phyloP scores from a whole-genome alignment of 2,113 vertebrate species.

The Dicrurus megarhynchus region DNA sequence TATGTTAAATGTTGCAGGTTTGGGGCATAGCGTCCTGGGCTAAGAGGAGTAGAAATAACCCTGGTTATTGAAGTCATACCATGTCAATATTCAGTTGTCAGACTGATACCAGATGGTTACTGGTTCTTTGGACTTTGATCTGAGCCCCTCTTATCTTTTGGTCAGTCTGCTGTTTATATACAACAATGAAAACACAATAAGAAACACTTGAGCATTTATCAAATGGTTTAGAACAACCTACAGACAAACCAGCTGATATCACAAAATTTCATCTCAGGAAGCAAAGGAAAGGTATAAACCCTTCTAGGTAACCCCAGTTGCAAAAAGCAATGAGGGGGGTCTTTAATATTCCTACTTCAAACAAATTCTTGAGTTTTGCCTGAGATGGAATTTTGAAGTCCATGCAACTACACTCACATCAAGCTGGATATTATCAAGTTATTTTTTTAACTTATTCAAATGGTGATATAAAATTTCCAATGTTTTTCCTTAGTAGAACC shows the following conservation, averaged over 20 bases:
- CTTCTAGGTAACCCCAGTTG: background rate
- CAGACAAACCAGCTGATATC: background rate
- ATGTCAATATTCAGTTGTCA: background rate
- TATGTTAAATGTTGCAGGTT: background rate
- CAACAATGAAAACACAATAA: background rate
- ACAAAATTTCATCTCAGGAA: background rate
- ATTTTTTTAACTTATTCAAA: background rate
- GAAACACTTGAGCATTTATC: background rate
- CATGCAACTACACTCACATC: background rate
- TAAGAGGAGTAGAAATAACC: background rate
- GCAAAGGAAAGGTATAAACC: background rate
- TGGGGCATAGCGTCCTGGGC: background rate
- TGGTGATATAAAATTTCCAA: background rate
- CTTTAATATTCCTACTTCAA: background rate
- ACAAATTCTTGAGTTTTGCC: background rate
- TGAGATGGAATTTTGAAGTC: background rate
- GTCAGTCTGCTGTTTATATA: background rate
- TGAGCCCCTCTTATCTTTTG: background rate
- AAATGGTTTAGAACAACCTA: background rate
- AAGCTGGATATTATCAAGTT: background rate
- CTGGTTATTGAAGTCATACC: background rate
- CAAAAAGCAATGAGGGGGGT: background rate
- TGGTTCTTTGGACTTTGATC: background rate
- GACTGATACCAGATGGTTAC: background rate
- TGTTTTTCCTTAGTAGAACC: background rate